These are phyloP conservation scores for Magallana ariakensis DNA, from an alignment of 1,140 invertebrate genomes.

Conservation along the genomic window DNA sequence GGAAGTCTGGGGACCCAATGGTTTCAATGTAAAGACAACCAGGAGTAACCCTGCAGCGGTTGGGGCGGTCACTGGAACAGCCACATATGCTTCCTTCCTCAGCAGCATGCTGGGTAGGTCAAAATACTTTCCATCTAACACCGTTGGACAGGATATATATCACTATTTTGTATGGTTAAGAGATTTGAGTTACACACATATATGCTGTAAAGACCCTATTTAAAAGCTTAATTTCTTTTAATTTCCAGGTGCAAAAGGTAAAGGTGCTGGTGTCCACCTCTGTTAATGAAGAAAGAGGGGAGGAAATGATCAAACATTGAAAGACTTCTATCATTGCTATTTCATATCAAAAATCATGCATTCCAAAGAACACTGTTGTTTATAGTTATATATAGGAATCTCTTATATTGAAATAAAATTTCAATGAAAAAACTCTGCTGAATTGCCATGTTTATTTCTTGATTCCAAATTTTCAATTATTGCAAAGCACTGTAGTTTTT, in stretches of 20 bases:
- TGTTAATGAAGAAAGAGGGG: constrained; percentile 70
- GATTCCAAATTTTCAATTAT: too few relatives aligned
- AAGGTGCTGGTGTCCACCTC: constrained; percentile 80
- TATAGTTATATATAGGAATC: neutral
- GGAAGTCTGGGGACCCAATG: constrained; percentile 81
- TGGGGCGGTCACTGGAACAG: constrained; percentile 82
- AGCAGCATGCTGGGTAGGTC: constrained; percentile 80
- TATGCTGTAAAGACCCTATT: too few relatives aligned
- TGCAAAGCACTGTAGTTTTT: too few relatives aligned
- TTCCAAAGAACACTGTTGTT: too few relatives aligned
- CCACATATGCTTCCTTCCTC: constrained; percentile 83
- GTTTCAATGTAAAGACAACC: constrained; percentile 82
- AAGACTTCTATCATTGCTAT: too few relatives aligned
- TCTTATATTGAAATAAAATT: neutral
- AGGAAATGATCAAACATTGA: too few relatives aligned
- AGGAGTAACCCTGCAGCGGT: constrained; percentile 82
- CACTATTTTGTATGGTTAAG: too few relatives aligned
- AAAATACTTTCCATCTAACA: neutral
- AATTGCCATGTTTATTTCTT: too few relatives aligned
- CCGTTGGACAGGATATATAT: too few relatives aligned
- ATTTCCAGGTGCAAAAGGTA: constrained; percentile 71
- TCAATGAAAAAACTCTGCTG: neutral
- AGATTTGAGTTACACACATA: too few relatives aligned
- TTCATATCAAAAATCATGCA: too few relatives aligned
- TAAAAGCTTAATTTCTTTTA: neutral